These are phyloP conservation scores for Numenius arquata DNA, from an alignment of 2,113 vertebrate species.

Conservation along the genomic window DNA sequence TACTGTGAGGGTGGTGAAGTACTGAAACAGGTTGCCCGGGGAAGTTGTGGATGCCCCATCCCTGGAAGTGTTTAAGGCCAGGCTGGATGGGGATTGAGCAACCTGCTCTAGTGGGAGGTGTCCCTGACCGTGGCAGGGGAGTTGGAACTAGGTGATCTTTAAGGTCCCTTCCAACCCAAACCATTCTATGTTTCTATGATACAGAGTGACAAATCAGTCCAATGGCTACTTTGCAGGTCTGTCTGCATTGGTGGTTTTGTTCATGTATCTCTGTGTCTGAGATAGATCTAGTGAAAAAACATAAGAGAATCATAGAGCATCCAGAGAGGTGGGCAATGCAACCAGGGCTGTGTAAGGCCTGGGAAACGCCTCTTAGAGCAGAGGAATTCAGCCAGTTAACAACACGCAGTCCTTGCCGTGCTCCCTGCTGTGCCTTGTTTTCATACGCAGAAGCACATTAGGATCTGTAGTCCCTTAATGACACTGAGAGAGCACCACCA, in stretches of 20 bases:
- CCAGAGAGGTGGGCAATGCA: neutral
- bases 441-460: neutral
- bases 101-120: neutral
- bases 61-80: neutral
- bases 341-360: neutral
- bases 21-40: neutral
- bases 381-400: neutral
- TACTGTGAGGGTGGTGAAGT: neutral
- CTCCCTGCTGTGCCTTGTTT: neutral
- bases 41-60: neutral
- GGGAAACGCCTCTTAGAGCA: neutral
- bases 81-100: neutral
- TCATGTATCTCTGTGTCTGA: neutral
- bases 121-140: neutral
- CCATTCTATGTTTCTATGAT: neutral
- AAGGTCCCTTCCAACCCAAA: neutral
- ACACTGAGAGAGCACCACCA: neutral
- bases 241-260: neutral
- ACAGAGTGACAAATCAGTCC: neutral
- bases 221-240: neutral
- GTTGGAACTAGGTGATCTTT: neutral
- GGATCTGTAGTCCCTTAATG: neutral
- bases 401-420: fast-evolving
- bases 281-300: neutral
- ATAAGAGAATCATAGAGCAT: neutral